Conservation (phyloP, 2,888 invertebrate species). For the Chironomus tentans region DNA sequence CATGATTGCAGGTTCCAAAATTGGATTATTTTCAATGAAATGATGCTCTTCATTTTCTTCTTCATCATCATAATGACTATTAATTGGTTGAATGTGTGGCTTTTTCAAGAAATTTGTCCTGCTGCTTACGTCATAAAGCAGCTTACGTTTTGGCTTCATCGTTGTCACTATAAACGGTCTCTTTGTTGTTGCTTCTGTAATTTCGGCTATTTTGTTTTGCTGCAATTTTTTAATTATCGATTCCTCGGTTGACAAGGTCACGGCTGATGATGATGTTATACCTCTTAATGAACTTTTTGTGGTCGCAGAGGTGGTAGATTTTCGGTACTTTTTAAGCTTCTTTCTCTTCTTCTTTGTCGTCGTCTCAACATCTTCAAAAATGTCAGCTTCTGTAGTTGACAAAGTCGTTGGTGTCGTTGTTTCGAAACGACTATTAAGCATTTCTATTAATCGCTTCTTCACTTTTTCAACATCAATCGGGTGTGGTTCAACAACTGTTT, state of each 20-base stretch:
- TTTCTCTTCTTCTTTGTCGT: neutral
- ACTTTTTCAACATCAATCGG: neutral
- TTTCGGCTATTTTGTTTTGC: neutral
- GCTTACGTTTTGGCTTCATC: neutral
- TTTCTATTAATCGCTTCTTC: neutral
- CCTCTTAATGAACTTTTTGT: neutral
- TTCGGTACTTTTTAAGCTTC: constrained; percentile 2
- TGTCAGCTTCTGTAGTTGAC: neutral
- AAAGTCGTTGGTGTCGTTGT: neutral
- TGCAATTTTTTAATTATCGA: neutral
- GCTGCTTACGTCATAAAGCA: constrained; percentile 14
- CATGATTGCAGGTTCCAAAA: neutral
- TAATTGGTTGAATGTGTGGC: neutral
- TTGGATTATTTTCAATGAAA: neutral
- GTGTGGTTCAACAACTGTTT: neutral
- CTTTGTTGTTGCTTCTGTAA: too few species aligned
- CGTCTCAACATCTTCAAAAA: neutral
- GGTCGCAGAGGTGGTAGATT: neutral
- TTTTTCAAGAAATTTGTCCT: constrained; percentile 11
- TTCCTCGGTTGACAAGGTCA: neutral
- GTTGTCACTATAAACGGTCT: neutral
- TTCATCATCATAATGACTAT: neutral
- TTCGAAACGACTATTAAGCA: neutral
- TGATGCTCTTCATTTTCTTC: neutral
- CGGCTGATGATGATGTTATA: neutral